phyloP scores from a whole-genome alignment of 2,888 invertebrate genomes.

The Drosophila histrio region DNA sequence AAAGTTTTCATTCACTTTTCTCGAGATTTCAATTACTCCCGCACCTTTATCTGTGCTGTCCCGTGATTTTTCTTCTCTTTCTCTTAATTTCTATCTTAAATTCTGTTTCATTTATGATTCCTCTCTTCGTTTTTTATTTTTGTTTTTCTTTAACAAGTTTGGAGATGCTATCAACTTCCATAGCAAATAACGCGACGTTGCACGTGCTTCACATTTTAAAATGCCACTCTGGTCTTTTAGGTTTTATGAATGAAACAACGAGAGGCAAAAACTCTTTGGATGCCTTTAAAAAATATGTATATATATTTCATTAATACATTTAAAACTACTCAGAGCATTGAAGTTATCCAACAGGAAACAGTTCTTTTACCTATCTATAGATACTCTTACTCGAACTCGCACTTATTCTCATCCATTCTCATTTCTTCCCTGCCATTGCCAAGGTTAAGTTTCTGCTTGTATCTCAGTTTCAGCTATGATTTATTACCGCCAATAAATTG shows the following conservation, averaged over 20 bases:
- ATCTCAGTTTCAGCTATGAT: constrained; percentile 47
- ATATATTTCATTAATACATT: constrained; percentile 48
- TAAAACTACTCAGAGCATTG: constrained; percentile 8
- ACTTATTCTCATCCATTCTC: neutral
- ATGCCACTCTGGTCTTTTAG: constrained; percentile 20
- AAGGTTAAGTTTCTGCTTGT: constrained; percentile 35
- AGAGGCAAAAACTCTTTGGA: constrained; percentile 13
- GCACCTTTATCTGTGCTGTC: constrained; percentile 36
- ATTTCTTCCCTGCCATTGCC: constrained; percentile 14
- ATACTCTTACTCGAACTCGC: neutral
- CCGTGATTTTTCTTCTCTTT: constrained; percentile 24
- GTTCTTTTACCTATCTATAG: neutral
- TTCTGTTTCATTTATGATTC: constrained; percentile 65
- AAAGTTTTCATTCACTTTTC: constrained; percentile 66
- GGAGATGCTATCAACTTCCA: constrained; percentile 64
- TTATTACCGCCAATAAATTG: constrained; percentile 69
- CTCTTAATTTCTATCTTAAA: constrained; percentile 63
- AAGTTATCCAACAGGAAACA: constrained; percentile 34
- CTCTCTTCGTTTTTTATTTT: constrained; percentile 1
- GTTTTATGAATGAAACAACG: constrained; percentile 64
- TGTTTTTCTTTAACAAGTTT: constrained; percentile 8
- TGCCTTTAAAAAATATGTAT: neutral
- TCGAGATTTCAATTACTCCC: constrained; percentile 53
- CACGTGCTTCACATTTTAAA: constrained; percentile 66
- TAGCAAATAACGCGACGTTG: constrained; percentile 49